Conservation (phyloP, 2,797 vertebrate genomes). For the Cuniculus paca region DNA sequence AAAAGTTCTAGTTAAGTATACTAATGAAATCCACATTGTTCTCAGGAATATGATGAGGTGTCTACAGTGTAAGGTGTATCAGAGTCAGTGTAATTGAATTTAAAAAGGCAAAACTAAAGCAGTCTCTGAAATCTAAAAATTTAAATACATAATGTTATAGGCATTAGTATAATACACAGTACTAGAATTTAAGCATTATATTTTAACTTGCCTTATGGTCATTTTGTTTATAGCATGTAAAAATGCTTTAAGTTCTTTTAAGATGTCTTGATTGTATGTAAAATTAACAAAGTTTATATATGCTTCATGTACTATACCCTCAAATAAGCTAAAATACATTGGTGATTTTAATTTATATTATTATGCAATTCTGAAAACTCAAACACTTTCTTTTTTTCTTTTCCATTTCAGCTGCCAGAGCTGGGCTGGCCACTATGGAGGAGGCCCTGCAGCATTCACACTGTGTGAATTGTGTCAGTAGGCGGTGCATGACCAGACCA, state of each 20-base stretch:
- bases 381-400: slow-evolving; percentile 65
- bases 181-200: slow-evolving; percentile 44
- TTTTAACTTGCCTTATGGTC: not conserved
- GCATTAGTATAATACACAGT: not conserved
- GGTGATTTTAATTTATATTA: slow-evolving; percentile 46
- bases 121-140: slow-evolving; percentile 36
- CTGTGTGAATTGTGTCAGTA: slow-evolving; percentile 97
- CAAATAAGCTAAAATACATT: not conserved
- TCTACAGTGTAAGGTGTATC: not conserved
- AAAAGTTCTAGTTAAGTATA: not conserved
- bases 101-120: slow-evolving; percentile 22
- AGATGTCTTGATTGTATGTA: slow-evolving; percentile 17
- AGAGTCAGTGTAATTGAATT: slow-evolving; percentile 39
- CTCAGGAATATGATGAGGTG: not conserved
- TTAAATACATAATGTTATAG: slow-evolving; percentile 10
- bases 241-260: slow-evolving; percentile 42
- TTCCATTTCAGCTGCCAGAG: slow-evolving; percentile 77
- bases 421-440: slow-evolving; percentile 91
- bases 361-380: not conserved
- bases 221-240: not conserved
- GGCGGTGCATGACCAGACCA: slow-evolving; percentile 97
- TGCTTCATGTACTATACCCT: slow-evolving; percentile 10
- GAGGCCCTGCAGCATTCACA: slow-evolving; percentile 93
- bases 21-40: slow-evolving; percentile 41
- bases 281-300: slow-evolving; percentile 34